phyloP scores from a whole-genome alignment of 1,140 invertebrate species.

The Doryteuthis pealeii region DNA sequence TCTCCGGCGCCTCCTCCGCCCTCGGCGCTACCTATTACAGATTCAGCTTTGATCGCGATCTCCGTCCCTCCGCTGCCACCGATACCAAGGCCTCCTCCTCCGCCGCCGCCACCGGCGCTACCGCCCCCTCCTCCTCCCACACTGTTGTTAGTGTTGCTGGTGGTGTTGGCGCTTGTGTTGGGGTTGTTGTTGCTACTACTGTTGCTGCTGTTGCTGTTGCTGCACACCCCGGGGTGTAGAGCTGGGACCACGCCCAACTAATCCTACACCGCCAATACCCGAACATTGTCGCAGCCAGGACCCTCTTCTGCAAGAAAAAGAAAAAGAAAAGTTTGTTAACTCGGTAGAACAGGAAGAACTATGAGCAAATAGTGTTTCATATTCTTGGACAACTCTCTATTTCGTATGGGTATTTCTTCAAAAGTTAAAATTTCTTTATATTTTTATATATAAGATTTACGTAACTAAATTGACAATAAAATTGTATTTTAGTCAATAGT shows the following conservation, averaged over 20 bases:
- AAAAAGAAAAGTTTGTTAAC: too few relatives aligned
- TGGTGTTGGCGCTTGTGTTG: neutral
- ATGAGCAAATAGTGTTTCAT: too few relatives aligned
- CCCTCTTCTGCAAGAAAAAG: conserved; percentile 2
- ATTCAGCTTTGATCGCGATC: too few relatives aligned
- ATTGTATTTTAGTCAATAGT: too few relatives aligned
- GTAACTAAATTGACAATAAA: too few relatives aligned
- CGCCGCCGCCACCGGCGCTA: neutral
- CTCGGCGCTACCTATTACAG: neutral
- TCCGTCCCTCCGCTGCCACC: neutral
- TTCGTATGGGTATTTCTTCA: too few relatives aligned
- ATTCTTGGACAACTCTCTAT: too few relatives aligned
- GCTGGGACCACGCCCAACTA: neutral
- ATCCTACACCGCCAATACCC: neutral
- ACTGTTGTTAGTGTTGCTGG: neutral
- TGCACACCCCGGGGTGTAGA: neutral
- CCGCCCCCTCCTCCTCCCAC: neutral
- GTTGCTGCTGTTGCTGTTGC: neutral
- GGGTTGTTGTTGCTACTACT: too few relatives aligned
- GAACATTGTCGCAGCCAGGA: neutral
- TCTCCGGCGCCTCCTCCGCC: too few relatives aligned
- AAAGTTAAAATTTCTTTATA: too few relatives aligned
- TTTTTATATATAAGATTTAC: too few relatives aligned
- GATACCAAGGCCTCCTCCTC: neutral
- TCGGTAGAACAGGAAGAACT: too few relatives aligned